Conservation (phyloP, 2,113 vertebrate species). For the Amia ocellicauda region DNA sequence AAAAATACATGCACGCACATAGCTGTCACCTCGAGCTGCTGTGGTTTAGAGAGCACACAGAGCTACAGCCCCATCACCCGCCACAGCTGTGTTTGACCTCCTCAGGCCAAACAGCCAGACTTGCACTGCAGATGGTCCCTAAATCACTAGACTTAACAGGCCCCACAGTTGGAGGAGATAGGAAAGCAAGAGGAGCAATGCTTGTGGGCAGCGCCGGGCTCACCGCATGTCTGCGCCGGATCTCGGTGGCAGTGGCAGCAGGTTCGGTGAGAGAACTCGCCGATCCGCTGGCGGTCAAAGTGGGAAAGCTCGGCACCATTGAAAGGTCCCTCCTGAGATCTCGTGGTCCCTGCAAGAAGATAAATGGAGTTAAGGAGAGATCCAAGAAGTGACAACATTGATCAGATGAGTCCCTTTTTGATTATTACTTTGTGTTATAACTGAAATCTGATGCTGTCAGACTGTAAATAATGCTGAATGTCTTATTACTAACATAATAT, state of each 20-base stretch:
- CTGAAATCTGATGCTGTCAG: too few species aligned
- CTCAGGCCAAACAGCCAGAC: background rate
- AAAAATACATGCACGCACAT: background rate
- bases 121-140: background rate
- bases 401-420: too few species aligned
- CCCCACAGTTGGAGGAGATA: background rate
- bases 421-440: too few species aligned
- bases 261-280: constrained; percentile 60
- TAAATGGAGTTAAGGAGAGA: too few species aligned
- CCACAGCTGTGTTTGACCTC: background rate
- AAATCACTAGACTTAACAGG: background rate
- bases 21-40: background rate
- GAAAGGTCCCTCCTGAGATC: constrained; percentile 79
- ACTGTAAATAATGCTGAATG: too few species aligned
- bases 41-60: too few species aligned
- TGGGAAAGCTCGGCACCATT: constrained; percentile 81
- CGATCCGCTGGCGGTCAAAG: constrained; percentile 72
- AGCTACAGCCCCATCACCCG: too few species aligned
- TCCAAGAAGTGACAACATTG: too few species aligned
- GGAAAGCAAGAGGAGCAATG: background rate
- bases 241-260: constrained; percentile 79
- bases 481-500: too few species aligned
- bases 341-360: constrained; percentile 63
- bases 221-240: constrained; percentile 75
- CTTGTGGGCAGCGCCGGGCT: constrained; percentile 29